Evolutionary conservation across 2,113 vertebrate genomes (phyloP), one percentile per base, ranked within the genome.

Genomic region (Oryzias curvinotus): DNA sequence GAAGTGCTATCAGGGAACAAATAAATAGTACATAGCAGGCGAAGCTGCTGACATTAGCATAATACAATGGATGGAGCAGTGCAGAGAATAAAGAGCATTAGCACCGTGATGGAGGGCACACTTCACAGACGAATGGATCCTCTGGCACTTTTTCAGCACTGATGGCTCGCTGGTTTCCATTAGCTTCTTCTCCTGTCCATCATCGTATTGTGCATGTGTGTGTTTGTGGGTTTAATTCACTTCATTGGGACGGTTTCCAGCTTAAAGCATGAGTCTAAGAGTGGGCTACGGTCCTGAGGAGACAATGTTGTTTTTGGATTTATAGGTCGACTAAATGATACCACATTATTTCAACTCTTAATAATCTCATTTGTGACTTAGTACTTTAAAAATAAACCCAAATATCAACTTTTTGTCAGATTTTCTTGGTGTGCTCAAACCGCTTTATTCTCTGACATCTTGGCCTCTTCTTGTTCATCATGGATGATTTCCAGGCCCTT

Each of bases 21-120:
- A 78, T 78, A 79, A 81, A 75, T 64, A 62, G 71, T 54, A 77
- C 77, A 83, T 79, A 66, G 78, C 77, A 54, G 62, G 59, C 72
- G 36, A 63, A 68, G 69, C 66, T 57, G 46, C 70, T 68, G 56
- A 78, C 70, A 85, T 89, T 87, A 85, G 78, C 84, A 86, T 88
- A 87, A 82, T 82, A 84, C 75, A 84, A 77, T 88, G 76, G 79
- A 76, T 75, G 68, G 70, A 83, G 73, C 71, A 64, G 64, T 56
- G 70, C 76, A 84, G 78, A 78, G 81, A 88, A 88, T 87, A 84
- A 85, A 84, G 78, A 77, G 75, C 84, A 85, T 87, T 83, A 88
- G 81, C 51, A 57, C 52, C 54, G 77, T 75, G 81, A 82, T 81
- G 71, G 69, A n/a, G 23, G 68, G 70, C 68, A 83, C 62, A 69